Conservation (phyloP, 2,797 vertebrate species). For the Notamacropus eugenii region DNA sequence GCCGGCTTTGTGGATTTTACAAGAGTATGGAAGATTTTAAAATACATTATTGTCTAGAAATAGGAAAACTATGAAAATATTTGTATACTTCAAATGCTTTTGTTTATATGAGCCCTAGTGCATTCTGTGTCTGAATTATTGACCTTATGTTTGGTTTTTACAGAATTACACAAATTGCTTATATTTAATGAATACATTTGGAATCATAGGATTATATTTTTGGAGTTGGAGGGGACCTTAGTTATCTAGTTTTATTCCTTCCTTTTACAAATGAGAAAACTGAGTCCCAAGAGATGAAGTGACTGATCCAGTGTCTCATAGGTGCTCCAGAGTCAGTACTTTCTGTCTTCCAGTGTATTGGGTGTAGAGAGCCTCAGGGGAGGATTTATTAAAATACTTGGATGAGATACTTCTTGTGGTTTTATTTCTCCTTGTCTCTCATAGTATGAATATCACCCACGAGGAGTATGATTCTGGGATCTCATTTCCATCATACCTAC, state of each 20-base stretch:
- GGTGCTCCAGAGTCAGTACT: neutral
- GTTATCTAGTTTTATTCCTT: constrained; percentile 1
- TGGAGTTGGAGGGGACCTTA: constrained; percentile 7
- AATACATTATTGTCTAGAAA: neutral
- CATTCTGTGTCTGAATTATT: constrained; percentile 17
- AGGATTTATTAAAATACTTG: neutral
- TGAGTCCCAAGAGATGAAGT: neutral
- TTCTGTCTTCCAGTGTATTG: neutral
- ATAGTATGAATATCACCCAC: neutral
- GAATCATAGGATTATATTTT: neutral
- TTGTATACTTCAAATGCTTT: constrained; percentile 15
- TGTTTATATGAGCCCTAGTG: constrained; percentile 32
- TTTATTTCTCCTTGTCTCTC: neutral
- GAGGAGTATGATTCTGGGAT: neutral
- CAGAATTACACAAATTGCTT: constrained; percentile 22
- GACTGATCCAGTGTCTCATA: neutral
- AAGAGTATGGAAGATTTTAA: constrained; percentile 16
- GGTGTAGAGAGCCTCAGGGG: neutral
- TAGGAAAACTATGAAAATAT: constrained; percentile 27
- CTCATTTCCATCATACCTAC: neutral
- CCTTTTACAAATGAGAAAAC: constrained; percentile 12
- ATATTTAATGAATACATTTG: constrained; percentile 1
- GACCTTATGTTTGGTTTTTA: neutral
- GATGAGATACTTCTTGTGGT: neutral
- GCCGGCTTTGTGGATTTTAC: neutral